These are phyloP conservation scores for Plutomurus gul DNA, from an alignment of 1,140 invertebrate species.

Conservation along the genomic window DNA sequence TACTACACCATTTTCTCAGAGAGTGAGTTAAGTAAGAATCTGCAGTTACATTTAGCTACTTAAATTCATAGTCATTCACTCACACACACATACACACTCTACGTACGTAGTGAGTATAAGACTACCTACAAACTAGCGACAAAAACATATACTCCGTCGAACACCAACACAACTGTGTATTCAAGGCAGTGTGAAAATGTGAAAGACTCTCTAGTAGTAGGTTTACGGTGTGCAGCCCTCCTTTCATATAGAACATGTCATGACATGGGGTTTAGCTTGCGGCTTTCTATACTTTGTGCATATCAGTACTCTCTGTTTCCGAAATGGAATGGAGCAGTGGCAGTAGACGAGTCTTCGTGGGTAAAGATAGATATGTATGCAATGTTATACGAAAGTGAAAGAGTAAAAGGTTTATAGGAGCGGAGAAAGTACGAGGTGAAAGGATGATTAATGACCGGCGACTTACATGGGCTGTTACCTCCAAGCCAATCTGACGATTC, in stretches of 20 bases:
- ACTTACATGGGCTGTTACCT: slow-evolving; percentile 49
- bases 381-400: background rate
- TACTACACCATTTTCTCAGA: background rate
- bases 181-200: background rate
- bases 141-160: background rate
- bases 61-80: slow-evolving; percentile 5
- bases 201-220: background rate
- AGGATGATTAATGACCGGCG: slow-evolving; percentile 47
- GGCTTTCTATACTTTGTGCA: background rate
- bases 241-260: background rate
- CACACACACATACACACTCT: background rate
- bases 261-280: background rate
- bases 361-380: too few relatives aligned
- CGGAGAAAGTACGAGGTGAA: slow-evolving; percentile 35
- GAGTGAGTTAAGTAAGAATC: slow-evolving; percentile 19
- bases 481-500: slow-evolving; percentile 56
- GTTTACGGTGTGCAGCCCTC: background rate
- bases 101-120: too few relatives aligned
- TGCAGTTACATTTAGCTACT: slow-evolving; percentile 12
- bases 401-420: background rate
- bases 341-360: background rate
- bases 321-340: background rate
- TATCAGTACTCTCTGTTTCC: background rate
- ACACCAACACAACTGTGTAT: background rate
- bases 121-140: too few relatives aligned